phyloP scores from a whole-genome alignment of 2,888 invertebrate species.

The Heliconius ismenius region DNA sequence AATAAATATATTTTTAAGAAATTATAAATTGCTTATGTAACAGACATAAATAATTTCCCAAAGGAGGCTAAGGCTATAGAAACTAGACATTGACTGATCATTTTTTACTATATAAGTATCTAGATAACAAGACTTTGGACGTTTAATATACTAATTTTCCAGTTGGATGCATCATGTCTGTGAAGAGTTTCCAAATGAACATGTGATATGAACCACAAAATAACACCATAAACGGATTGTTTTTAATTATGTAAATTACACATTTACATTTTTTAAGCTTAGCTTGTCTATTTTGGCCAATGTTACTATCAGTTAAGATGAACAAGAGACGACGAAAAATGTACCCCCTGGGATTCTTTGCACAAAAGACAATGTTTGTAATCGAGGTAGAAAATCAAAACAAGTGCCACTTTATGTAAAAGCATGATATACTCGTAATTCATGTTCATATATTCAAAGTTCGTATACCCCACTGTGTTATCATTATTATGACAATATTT shows the following conservation, averaged over 20 bases:
- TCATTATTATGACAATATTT: conserved; percentile 21
- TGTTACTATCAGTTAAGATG: background rate
- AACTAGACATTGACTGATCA: too few species aligned
- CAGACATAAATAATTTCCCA: background rate
- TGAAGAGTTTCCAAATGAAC: too few species aligned
- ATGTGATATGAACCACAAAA: too few species aligned
- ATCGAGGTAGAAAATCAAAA: conserved; percentile 5
- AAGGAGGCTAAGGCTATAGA: background rate
- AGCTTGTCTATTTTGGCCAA: background rate
- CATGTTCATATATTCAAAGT: background rate
- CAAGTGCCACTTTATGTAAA: background rate
- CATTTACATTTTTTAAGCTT: background rate
- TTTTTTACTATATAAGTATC: too few species aligned
- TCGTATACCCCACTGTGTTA: conserved; percentile 10
- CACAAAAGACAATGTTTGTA: background rate
- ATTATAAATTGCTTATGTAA: background rate
- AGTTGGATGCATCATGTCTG: background rate
- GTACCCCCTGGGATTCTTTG: too few species aligned
- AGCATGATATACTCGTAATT: background rate
- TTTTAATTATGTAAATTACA: background rate
- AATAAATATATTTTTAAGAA: too few species aligned
- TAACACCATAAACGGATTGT: too few species aligned
- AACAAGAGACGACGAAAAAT: background rate
- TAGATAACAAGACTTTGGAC: too few species aligned
- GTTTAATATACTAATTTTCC: too few species aligned